Percentiles rank a stretch among this genome's conserved stretches.
Evolutionary conservation across 92 coral and sea anemone genomes (phyloP).

Genomic region (Zoanthus sociatus): DNA sequence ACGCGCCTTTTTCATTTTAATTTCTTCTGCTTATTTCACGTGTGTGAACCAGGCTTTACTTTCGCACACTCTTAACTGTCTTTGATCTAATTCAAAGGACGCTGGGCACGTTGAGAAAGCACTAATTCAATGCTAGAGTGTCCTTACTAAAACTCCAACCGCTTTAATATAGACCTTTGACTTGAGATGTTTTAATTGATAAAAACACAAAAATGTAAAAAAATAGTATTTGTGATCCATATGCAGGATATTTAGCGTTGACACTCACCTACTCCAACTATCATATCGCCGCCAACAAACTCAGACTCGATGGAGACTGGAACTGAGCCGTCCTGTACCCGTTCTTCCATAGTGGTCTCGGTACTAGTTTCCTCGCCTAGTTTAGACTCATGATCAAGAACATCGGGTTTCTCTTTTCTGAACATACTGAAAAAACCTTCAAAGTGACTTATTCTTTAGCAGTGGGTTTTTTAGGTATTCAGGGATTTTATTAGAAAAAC

Average conservation of each 20-base stretch:
- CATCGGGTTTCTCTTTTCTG: not conserved
- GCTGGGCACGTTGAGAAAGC: too few species aligned
- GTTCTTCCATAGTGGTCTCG: not conserved
- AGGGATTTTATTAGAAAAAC: not conserved
- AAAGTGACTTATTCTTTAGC: not conserved
- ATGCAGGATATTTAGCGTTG: not conserved
- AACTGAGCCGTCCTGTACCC: not conserved
- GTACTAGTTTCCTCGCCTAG: not conserved
- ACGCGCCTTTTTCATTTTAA: too few species aligned
- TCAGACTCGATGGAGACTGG: not conserved
- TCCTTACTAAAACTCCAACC: too few species aligned
- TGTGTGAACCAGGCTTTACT: too few species aligned
- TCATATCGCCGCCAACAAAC: not conserved
- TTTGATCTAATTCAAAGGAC: too few species aligned
- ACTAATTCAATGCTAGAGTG: too few species aligned
- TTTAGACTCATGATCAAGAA: not conserved
- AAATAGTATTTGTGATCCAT: too few species aligned
- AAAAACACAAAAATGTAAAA: too few species aligned
- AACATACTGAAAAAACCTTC: constrained; percentile 39
- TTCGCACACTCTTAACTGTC: too few species aligned
- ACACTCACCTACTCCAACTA: constrained; percentile 17
- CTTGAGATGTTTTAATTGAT: too few species aligned
- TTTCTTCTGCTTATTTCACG: too few species aligned
- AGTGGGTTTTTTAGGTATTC: not conserved
- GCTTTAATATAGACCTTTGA: too few species aligned